These are phyloP conservation scores for Melopsittacus undulatus DNA, from an alignment of 2,797 vertebrate genomes.

Conservation along the genomic window DNA sequence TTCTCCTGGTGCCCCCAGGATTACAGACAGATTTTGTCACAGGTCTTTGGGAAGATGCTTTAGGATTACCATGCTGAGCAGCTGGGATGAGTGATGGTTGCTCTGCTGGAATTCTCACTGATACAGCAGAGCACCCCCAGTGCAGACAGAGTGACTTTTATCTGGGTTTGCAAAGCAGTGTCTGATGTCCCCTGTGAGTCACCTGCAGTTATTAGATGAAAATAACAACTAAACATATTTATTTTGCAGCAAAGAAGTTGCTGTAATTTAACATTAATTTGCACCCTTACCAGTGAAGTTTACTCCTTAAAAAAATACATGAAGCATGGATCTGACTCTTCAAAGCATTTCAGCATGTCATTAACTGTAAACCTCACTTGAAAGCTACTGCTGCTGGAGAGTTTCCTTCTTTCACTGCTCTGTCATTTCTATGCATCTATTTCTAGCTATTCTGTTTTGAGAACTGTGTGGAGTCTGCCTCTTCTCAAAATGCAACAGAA, in stretches of 20 bases:
- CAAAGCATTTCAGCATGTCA: neutral
- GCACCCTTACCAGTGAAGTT: neutral
- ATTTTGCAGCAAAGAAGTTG: neutral
- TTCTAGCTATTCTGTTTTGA: neutral
- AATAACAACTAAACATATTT: neutral
- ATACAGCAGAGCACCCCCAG: neutral
- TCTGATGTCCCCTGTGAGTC: neutral
- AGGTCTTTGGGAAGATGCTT: neutral
- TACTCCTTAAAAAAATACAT: neutral
- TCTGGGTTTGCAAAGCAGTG: neutral
- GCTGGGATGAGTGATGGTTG: rapidly evolving
- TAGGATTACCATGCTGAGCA: neutral
- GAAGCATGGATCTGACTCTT: neutral
- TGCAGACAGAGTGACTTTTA: neutral
- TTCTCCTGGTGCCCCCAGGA: neutral
- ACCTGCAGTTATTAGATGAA: neutral
- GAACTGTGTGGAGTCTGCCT: neutral
- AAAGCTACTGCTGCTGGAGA: neutral
- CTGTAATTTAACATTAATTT: neutral
- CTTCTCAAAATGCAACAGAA: neutral
- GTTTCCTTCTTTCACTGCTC: neutral
- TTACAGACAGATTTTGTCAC: neutral
- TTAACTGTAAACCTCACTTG: neutral
- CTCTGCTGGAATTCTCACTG: neutral
- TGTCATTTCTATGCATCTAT: neutral